Conservation (phyloP, 2,888 invertebrate species). For the Tuberolachnus salignus region DNA sequence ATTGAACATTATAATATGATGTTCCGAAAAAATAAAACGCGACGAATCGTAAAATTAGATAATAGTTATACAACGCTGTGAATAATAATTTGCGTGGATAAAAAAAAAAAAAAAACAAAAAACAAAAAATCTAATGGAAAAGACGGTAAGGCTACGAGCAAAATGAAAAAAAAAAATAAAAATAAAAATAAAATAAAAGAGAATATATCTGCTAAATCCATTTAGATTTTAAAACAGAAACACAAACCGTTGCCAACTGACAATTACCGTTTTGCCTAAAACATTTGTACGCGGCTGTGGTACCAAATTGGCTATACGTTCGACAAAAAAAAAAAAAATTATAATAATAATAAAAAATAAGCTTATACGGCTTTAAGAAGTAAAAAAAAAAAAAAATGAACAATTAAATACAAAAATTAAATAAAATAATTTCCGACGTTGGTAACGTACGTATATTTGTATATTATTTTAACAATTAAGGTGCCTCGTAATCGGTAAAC, state of each 20-base stretch:
- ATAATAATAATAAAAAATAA: too few relatives aligned
- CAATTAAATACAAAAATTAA: too few relatives aligned
- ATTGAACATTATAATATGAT: not conserved
- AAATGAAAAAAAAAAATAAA: conserved; percentile 15
- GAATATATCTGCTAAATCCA: conserved; percentile 10
- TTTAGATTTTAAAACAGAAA: conserved; percentile 19
- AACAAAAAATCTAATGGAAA: conserved; percentile 11
- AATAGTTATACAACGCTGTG: not conserved
- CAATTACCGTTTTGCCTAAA: conserved; percentile 35
- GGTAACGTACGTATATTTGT: too few relatives aligned
- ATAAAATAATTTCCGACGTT: conserved; percentile 10
- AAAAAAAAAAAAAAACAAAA: not conserved
- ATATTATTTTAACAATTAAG: too few relatives aligned
- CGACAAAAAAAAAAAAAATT: too few relatives aligned
- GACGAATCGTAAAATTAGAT: not conserved
- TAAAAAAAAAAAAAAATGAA: conserved; percentile 37
- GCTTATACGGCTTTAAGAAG: conserved; percentile 3
- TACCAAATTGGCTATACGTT: conserved; percentile 28
- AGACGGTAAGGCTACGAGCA: not conserved
- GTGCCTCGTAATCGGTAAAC: too few relatives aligned
- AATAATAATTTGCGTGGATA: not conserved
- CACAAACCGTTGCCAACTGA: conserved; percentile 35
- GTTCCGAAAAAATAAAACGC: not conserved
- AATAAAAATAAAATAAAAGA: too few relatives aligned
- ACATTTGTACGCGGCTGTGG: conserved; percentile 25